phyloP scores from a whole-genome alignment of 2,888 invertebrate species.

The Acleris holmiana region DNA sequence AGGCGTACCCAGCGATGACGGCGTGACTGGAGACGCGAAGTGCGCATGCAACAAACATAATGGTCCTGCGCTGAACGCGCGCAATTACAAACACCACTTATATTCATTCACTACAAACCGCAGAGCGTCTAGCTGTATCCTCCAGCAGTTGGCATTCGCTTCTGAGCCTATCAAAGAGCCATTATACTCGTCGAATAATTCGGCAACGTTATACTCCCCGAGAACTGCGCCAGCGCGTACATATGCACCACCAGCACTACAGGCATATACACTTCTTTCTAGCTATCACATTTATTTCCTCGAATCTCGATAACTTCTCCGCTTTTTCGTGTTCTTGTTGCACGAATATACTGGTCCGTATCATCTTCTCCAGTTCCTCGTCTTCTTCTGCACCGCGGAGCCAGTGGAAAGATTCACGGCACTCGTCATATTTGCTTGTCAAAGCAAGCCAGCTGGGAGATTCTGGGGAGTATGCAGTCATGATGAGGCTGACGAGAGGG shows the following conservation, averaged over 20 bases:
- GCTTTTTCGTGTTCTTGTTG: slow-evolving; percentile 44
- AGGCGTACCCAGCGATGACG: slow-evolving; percentile 58
- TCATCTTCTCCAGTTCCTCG: slow-evolving; percentile 55
- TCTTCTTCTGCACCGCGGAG: slow-evolving; percentile 66
- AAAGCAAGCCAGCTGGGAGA: slow-evolving; percentile 83
- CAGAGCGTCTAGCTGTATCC: slow-evolving; percentile 80
- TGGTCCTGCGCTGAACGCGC: slow-evolving; percentile 73
- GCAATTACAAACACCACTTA: slow-evolving; percentile 77
- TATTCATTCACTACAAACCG: slow-evolving; percentile 76
- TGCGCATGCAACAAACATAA: slow-evolving; percentile 76
- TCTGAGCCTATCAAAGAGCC: slow-evolving; percentile 69
- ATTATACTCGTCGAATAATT: slow-evolving; percentile 84
- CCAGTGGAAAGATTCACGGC: slow-evolving; percentile 72
- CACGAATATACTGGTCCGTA: slow-evolving; percentile 21
- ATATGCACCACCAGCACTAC: slow-evolving; percentile 74
- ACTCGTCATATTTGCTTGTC: slow-evolving; percentile 68
- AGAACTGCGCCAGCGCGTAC: slow-evolving; percentile 82
- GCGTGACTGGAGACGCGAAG: slow-evolving; percentile 77
- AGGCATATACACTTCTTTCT: slow-evolving; percentile 67
- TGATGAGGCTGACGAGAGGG: slow-evolving; percentile 61
- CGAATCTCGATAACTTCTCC: slow-evolving; percentile 50
- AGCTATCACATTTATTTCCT: slow-evolving; percentile 39
- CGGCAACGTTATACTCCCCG: slow-evolving; percentile 83
- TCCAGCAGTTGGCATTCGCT: slow-evolving; percentile 81
- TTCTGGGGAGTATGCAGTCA: slow-evolving; percentile 69